These are phyloP conservation scores for Caenorhabditis inopinata DNA, from an alignment of 1,140 invertebrate species.

Conservation along the genomic window DNA sequence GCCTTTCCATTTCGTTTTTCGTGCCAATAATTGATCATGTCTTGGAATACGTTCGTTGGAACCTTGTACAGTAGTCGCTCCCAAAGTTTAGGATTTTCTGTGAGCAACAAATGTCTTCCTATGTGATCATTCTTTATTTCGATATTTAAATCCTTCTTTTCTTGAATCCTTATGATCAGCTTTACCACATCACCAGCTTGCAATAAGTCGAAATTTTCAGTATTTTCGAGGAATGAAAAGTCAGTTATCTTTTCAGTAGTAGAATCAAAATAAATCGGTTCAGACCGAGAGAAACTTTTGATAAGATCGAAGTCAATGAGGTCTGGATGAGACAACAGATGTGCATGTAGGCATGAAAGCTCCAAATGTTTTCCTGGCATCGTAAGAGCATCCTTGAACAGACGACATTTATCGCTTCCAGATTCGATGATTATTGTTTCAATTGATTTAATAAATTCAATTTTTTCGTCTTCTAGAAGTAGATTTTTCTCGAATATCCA, in stretches of 20 bases:
- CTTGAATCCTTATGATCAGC: not conserved
- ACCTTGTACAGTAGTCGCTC: not conserved
- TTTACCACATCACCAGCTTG: not conserved
- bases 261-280: not conserved
- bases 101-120: not conserved
- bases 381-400: not conserved
- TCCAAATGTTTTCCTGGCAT: not conserved
- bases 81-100: not conserved
- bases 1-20: slow-evolving; percentile 14
- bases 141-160: not conserved
- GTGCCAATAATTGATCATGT: slow-evolving; percentile 15
- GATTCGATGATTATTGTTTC: not conserved
- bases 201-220: not conserved
- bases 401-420: not conserved
- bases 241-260: not conserved
- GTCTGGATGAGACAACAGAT: not conserved
- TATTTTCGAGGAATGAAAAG: not conserved
- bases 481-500: slow-evolving; percentile 1
- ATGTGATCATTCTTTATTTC: not conserved
- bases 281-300: not conserved
- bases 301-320: not conserved
- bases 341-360: not conserved
- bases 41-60: not conserved
- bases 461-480: not conserved
- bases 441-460: not conserved